A percentile compares a stretch with the other conserved stretches of the same genome.
Evolutionary conservation across 2,113 vertebrate genomes (phyloP).

Genomic region (Muntiacus reevesi): DNA sequence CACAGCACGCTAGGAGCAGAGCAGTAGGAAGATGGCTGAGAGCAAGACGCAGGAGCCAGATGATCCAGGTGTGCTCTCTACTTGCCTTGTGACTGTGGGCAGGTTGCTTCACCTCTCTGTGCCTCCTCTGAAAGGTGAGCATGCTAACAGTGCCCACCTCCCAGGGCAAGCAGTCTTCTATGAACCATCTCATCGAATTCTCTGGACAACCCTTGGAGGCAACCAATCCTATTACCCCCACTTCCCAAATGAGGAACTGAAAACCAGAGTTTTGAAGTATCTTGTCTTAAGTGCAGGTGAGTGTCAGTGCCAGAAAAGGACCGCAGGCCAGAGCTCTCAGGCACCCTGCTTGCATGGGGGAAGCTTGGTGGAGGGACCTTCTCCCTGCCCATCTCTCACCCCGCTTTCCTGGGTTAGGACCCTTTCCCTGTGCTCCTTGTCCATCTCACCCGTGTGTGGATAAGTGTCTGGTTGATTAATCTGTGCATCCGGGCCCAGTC

Average conservation of each 20-base stretch:
- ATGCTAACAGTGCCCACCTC: neutral
- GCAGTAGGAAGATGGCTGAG: accelerated
- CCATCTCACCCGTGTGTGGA: neutral
- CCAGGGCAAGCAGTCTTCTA: neutral
- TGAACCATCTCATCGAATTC: neutral
- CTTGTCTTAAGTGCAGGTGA: neutral
- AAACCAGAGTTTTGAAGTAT: neutral
- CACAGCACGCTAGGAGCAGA: accelerated
- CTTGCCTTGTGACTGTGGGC: neutral
- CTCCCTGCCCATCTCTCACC: neutral
- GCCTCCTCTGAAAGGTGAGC: neutral
- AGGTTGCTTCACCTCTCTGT: neutral
- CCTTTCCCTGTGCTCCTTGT: neutral
- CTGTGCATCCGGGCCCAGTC: neutral
- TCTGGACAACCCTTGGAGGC: neutral
- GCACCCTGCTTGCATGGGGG: neutral
- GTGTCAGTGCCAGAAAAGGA: neutral
- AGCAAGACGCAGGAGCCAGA: neutral
- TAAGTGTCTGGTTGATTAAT: neutral
- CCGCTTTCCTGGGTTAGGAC: accelerated
- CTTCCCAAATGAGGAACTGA: neutral
- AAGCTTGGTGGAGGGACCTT: neutral
- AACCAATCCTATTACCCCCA: neutral
- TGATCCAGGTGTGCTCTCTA: neutral
- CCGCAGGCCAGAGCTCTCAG: neutral